phyloP scores from a whole-genome alignment of 2,888 invertebrate genomes.

The Cephus pygmeus region DNA sequence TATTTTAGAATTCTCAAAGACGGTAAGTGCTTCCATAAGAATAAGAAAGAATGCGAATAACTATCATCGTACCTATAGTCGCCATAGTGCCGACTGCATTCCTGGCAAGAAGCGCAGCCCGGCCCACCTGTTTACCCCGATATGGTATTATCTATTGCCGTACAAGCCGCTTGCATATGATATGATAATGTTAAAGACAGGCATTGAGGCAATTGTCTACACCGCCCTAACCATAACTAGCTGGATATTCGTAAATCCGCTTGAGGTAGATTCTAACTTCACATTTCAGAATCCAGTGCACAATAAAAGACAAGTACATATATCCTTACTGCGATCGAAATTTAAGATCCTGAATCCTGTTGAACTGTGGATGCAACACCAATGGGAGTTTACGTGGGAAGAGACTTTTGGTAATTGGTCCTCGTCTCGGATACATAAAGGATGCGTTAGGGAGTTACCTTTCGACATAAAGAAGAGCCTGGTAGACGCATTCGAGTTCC shows the following conservation, averaged over 20 bases:
- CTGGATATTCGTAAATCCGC: conserved; percentile 21
- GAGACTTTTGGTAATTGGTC: neutral
- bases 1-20: neutral
- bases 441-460: neutral
- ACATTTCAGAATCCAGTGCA: neutral
- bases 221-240: conserved; percentile 23
- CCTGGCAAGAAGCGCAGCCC: conserved; percentile 10
- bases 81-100: conserved; percentile 14
- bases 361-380: neutral
- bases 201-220: conserved; percentile 26
- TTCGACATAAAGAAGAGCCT: neutral
- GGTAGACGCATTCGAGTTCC: neutral
- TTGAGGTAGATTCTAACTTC: conserved; percentile 12
- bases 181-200: conserved; percentile 37
- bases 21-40: neutral
- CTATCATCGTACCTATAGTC: conserved; percentile 11
- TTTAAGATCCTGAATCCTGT: neutral
- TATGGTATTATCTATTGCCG: conserved; percentile 38
- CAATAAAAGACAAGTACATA: neutral
- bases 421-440: neutral
- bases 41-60: neutral
- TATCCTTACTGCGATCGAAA: neutral
- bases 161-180: conserved; percentile 24
- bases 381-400: neutral
- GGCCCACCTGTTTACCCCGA: conserved; percentile 43